A percentile compares a stretch with the other conserved stretches of the same genome.
phyloP scores from a whole-genome alignment of 2,888 invertebrate genomes.

The Dryocosmus kuriphilus region DNA sequence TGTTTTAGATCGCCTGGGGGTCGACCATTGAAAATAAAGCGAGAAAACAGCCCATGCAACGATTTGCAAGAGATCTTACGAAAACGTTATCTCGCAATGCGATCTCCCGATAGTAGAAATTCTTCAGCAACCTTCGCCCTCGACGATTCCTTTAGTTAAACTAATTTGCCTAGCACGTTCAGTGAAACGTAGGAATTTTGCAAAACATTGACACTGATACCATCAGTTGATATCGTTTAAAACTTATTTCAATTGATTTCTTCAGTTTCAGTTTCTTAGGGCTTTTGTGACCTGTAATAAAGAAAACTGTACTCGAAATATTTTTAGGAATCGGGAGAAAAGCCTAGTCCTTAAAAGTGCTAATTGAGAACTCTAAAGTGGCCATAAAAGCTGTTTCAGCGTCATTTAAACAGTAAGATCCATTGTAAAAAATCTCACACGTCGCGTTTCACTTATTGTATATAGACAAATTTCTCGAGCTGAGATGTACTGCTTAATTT shows the following conservation, averaged over 20 bases:
- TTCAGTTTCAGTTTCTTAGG: background rate
- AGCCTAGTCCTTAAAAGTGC: constrained; percentile 32
- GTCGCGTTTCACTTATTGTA: constrained; percentile 1
- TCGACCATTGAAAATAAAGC: constrained; percentile 68
- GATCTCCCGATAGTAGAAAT: constrained; percentile 71
- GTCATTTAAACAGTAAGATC: constrained; percentile 1
- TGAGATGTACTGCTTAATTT: background rate
- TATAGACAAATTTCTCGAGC: background rate
- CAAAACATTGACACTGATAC: background rate
- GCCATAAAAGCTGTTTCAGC: constrained; percentile 35
- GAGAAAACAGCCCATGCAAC: constrained; percentile 75
- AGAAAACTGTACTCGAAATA: background rate
- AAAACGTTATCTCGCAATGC: constrained; percentile 72
- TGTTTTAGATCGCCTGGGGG: constrained; percentile 73
- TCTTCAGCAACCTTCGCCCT: constrained; percentile 53
- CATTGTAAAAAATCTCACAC: constrained; percentile 1
- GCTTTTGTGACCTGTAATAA: background rate
- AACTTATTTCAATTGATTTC: background rate
- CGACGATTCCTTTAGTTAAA: constrained; percentile 68
- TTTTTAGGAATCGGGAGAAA: constrained; percentile 14
- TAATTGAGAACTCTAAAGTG: constrained; percentile 20
- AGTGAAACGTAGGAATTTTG: background rate
- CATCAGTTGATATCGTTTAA: background rate
- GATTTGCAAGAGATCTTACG: constrained; percentile 75
- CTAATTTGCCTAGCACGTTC: background rate